phyloP scores from a whole-genome alignment of 2,797 vertebrate genomes.

The Tarsius wallacei region DNA sequence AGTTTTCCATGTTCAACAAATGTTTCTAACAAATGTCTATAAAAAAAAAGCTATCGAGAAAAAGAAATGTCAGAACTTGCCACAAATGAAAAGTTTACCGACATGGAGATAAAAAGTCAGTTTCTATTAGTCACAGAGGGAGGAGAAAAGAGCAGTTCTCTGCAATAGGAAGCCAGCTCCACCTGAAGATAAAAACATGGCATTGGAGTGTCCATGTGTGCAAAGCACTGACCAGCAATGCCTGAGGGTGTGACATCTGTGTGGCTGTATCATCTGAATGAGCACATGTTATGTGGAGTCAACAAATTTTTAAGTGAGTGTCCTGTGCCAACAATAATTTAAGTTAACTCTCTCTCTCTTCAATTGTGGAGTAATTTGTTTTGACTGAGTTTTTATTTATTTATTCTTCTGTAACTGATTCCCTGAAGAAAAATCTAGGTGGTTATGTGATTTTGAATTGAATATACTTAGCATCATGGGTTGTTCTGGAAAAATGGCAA shows the following conservation, averaged over 20 bases:
- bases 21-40: not conserved
- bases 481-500: not conserved
- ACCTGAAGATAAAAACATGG: not conserved
- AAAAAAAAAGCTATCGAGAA: not conserved
- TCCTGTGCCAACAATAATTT: not conserved
- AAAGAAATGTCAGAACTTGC: not conserved
- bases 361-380: not conserved
- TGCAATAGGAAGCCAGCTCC: not conserved
- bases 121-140: not conserved
- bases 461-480: not conserved
- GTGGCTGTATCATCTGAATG: not conserved
- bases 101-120: not conserved
- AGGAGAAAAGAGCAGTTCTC: not conserved
- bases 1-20: not conserved
- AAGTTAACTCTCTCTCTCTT: not conserved
- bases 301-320: not conserved
- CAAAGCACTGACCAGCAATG: not conserved
- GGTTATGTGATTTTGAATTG: not conserved
- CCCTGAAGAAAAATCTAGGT: not conserved
- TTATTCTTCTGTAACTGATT: slow-evolving; percentile 26
- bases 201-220: fast-evolving
- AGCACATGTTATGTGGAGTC: not conserved
- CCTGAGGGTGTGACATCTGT: not conserved
- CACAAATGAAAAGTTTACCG: not conserved
- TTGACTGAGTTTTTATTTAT: not conserved